Percentiles rank a stretch among this genome's conserved stretches.
Evolutionary conservation across 1,140 invertebrate genomes (phyloP).

Genomic region (Elysia chlorotica): DNA sequence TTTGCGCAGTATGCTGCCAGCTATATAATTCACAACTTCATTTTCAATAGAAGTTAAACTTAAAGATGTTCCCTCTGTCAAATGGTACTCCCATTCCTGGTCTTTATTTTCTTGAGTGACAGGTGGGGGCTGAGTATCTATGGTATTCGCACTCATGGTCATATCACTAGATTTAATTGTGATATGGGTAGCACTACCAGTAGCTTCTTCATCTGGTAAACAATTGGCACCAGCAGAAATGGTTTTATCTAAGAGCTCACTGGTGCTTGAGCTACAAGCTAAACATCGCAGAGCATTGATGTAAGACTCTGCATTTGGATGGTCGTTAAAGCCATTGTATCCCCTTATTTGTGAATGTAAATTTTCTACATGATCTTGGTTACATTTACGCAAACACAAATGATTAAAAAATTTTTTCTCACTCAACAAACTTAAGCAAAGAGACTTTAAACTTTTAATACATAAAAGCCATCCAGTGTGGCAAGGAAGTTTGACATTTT

Average conservation of each 20-base stretch:
- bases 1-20: too few relatives aligned
- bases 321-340: not conserved
- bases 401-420: not conserved
- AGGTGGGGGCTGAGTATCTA: too few relatives aligned
- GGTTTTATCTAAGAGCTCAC: not conserved
- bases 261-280: not conserved
- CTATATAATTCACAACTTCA: too few relatives aligned
- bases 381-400: not conserved
- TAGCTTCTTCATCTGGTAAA: not conserved
- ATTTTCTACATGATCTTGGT: conserved; percentile 3
- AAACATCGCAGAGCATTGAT: not conserved
- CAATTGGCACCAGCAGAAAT: not conserved
- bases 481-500: not conserved
- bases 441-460: not conserved
- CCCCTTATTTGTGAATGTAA: not conserved
- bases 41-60: too few relatives aligned
- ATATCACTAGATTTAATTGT: too few relatives aligned
- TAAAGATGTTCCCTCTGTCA: too few relatives aligned
- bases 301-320: not conserved
- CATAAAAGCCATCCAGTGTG: not conserved
- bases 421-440: not conserved
- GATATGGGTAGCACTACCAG: too few relatives aligned
- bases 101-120: too few relatives aligned
- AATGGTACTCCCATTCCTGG: too few relatives aligned
- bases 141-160: too few relatives aligned